A percentile compares a stretch with the other conserved stretches of the same genome.
Evolutionary conservation across 2,797 vertebrate species (phyloP).

Genomic region (Rhabdomys pumilio): DNA sequence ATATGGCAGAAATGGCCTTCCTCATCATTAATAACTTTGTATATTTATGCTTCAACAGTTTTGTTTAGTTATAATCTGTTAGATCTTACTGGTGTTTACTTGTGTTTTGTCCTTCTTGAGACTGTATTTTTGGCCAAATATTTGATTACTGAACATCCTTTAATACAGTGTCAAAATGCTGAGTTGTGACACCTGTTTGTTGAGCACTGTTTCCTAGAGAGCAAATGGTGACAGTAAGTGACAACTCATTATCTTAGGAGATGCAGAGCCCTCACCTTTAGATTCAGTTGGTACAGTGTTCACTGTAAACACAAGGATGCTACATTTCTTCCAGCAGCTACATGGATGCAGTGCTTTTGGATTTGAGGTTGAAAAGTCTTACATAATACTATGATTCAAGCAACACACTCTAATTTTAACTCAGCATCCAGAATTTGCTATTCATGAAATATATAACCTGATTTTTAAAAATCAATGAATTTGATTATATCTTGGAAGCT

Average conservation of each 20-base stretch:
- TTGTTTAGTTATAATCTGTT: constrained; percentile 38
- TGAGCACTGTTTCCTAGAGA: constrained; percentile 55
- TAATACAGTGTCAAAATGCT: neutral
- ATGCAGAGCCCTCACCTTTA: constrained; percentile 10
- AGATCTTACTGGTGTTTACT: constrained; percentile 30
- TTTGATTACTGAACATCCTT: neutral
- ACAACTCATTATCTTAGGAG: constrained; percentile 51
- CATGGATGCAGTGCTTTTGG: constrained; percentile 21
- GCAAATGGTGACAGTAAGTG: constrained; percentile 19
- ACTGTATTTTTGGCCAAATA: constrained; percentile 43
- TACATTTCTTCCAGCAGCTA: constrained; percentile 63
- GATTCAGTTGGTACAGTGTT: constrained; percentile 34
- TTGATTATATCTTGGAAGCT: constrained; percentile 79
- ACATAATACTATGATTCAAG: constrained; percentile 68
- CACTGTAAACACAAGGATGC: constrained; percentile 61
- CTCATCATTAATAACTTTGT: neutral
- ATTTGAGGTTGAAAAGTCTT: constrained; percentile 64
- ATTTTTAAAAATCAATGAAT: constrained; percentile 81
- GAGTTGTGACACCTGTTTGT: constrained; percentile 30
- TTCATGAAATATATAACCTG: constrained; percentile 76
- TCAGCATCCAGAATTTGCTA: constrained; percentile 62
- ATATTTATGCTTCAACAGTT: neutral
- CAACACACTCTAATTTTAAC: constrained; percentile 75
- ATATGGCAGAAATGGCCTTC: neutral
- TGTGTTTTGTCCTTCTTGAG: constrained; percentile 21